Percentiles rank a stretch among this genome's conserved stretches.
These are phyloP conservation scores for Ramazzottius varieornatus DNA, from an alignment of 2,888 invertebrate genomes.

Conservation along the genomic window DNA sequence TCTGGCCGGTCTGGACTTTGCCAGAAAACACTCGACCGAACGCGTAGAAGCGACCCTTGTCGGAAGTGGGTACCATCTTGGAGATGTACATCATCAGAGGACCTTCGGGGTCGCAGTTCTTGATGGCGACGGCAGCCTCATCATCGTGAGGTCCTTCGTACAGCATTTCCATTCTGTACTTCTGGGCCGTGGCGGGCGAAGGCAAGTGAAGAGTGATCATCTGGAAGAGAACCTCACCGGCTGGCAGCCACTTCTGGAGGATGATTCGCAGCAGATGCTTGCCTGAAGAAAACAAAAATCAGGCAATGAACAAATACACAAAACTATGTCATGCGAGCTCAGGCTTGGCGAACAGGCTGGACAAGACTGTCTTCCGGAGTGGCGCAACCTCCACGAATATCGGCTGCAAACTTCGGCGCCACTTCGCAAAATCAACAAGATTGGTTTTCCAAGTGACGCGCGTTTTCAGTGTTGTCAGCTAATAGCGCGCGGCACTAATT, in stretches of 20 bases:
- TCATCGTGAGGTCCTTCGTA: slow-evolving; percentile 96
- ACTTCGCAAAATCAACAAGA: no score
- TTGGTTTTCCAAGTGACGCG: no score
- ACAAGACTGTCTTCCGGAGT: no score
- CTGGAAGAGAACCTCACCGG: slow-evolving; percentile 95
- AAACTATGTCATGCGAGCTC: neutral
- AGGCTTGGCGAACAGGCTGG: no score
- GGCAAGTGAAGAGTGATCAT: slow-evolving; percentile 99
- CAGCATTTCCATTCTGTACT: slow-evolving; percentile 96
- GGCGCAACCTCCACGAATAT: no score
- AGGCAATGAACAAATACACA: neutral
- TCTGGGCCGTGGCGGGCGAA: slow-evolving; percentile 92
- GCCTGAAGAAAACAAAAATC: neutral
- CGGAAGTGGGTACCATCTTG: slow-evolving; percentile 98
- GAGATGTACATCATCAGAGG: slow-evolving; percentile 99
- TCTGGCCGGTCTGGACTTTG: slow-evolving; percentile 59
- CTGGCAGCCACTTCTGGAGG: slow-evolving; percentile 59
- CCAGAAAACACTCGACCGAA: slow-evolving; percentile 99
- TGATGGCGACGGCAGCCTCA: slow-evolving; percentile 65
- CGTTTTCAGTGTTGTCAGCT: no score
- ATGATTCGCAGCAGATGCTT: neutral
- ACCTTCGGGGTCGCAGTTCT: slow-evolving; percentile 70
- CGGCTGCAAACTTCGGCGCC: no score
- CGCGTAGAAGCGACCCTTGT: slow-evolving; percentile 99
- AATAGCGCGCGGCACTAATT: no score